phyloP scores from a whole-genome alignment of 2,113 vertebrate species.

The Hemiprocne comata region DNA sequence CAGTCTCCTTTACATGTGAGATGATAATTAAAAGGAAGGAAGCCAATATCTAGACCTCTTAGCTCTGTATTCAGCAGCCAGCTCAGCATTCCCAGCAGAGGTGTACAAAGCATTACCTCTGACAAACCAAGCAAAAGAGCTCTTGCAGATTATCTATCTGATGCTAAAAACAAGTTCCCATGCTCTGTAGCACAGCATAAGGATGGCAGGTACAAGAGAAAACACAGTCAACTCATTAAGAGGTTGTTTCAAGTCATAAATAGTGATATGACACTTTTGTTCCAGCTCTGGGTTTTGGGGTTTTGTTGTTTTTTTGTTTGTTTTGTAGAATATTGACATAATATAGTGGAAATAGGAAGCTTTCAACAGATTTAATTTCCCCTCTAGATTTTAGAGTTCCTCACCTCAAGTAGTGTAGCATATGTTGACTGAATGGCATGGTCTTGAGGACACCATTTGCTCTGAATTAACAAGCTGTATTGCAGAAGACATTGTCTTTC shows the following conservation, averaged over 20 bases:
- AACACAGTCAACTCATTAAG: not conserved
- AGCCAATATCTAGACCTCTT: conserved; percentile 5
- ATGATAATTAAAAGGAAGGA: conserved; percentile 56
- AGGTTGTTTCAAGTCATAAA: not conserved
- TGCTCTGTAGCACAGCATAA: not conserved
- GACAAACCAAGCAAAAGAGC: not conserved
- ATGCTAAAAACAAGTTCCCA: not conserved
- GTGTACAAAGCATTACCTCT: not conserved
- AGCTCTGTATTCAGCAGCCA: conserved; percentile 30
- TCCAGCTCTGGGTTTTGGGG: not conserved
- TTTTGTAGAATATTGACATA: not conserved
- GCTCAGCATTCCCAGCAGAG: conserved; percentile 47
- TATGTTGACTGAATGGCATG: not conserved
- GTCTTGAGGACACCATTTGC: not conserved
- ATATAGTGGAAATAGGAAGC: not conserved
- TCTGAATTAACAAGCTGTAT: not conserved
- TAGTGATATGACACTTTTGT: not conserved
- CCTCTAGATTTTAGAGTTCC: not conserved
- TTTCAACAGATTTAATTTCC: not conserved
- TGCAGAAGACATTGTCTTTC: not conserved
- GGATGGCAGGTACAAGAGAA: not conserved
- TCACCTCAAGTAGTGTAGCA: not conserved
- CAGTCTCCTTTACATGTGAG: conserved; percentile 11
- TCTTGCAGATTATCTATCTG: not conserved
- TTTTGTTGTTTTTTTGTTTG: not conserved